Evolutionary conservation across 2,888 invertebrate species (phyloP), one percentile per base, ranked within the genome.

Genomic region (Eupithecia insigniata): DNA sequence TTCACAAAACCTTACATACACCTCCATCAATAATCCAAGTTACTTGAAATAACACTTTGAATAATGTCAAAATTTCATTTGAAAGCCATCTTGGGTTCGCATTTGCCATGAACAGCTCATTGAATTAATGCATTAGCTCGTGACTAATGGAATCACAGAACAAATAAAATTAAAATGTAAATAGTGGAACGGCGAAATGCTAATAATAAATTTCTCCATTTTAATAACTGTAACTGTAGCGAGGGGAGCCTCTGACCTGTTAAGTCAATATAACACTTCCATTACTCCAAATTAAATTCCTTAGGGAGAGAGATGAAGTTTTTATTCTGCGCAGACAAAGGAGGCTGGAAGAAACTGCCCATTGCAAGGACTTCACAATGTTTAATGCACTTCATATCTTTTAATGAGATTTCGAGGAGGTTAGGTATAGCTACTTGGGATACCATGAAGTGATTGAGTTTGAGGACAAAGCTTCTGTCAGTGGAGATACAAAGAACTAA

Each of bases 251-350:
- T 91, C 91, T 92, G 92, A 92, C 91, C 93, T 94, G 93, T 92
- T 94, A 93, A 94, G 94, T 93, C 94, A 94, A 93, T 94, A 93
- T 93, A 94, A 94, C 94, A 94, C 93, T 93, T 93, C 94, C 94
- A 94, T 93, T 93, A 94, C 92, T 92, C 88, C 90, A 93, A 93
- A 94, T 94, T 93, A 94, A 94, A 94, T 94, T 94, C 94, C 93
- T 91, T 83, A 88, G 94, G 93, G 93, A 92, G 91, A 83, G 91
- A 90, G 89, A 93, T 92, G 91, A 92, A 92, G 92, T 93, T 94
- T 93, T 94, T 93, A 92, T 93, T 89, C 87, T 79, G 85, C 82
- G 78, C 89, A 90, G 89, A 92, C 89, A 90, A 92, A 89, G 86
- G 43, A 68, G 84, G 84, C 76, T 81, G 83, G 82, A 90, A 90